Percentiles rank a stretch among this genome's conserved stretches.
These are phyloP conservation scores for Trichopoda pennipes DNA, from an alignment of 2,888 invertebrate genomes.

Conservation along the genomic window DNA sequence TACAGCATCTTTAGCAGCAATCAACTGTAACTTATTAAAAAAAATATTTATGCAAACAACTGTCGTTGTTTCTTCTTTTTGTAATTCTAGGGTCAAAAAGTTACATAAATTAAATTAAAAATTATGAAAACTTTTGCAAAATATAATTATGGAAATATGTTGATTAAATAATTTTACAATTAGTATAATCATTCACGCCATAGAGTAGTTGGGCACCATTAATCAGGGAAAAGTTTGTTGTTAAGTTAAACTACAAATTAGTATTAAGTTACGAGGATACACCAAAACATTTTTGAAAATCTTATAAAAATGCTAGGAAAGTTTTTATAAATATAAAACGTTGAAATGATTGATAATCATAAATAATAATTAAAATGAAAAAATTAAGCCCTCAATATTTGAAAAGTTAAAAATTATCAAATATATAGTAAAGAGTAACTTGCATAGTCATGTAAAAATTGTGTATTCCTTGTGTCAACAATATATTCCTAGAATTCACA, in stretches of 20 bases:
- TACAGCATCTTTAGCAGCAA: background rate
- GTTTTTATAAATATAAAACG: too few relatives aligned
- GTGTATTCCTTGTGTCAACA: too few relatives aligned
- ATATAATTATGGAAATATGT: conserved; percentile 21
- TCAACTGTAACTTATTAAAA: conserved; percentile 51
- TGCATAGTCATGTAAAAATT: too few relatives aligned
- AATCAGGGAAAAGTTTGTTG: conserved; percentile 31
- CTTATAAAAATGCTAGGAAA: too few relatives aligned
- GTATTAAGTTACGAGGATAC: background rate
- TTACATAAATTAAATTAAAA: conserved; percentile 48
- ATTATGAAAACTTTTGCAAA: conserved; percentile 28
- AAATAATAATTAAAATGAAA: too few relatives aligned
- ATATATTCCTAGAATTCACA: too few relatives aligned
- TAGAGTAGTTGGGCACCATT: background rate
- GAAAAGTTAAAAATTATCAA: too few relatives aligned
- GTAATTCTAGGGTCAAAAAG: conserved; percentile 51
- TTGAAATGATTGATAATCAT: too few relatives aligned
- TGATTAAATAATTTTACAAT: conserved; percentile 48
- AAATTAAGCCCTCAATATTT: too few relatives aligned
- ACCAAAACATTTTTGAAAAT: too few relatives aligned
- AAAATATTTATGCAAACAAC: conserved; percentile 28
- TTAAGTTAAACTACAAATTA: background rate
- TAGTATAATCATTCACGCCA: background rate
- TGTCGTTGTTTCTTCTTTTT: conserved; percentile 5
- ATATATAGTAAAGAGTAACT: too few relatives aligned